Base-by-base conservation (phyloP, 2,888 invertebrate species). In the Drosophila meridionalis region DNA sequence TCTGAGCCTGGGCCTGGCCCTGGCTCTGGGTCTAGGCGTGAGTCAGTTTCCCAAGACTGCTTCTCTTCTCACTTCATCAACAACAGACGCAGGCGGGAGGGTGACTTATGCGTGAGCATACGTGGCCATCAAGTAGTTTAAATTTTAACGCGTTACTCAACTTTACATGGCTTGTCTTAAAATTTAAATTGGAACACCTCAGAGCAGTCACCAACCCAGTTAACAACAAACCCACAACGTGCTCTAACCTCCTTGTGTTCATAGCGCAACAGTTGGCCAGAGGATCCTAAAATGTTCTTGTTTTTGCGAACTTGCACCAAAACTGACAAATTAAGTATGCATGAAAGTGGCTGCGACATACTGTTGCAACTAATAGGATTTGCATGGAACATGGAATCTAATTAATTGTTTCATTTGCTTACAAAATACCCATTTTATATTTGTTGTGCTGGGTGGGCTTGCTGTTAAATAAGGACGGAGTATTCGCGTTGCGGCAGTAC, bases 351-450 rank as follows among this genome's bases (percentile, higher is more conserved):
- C 65, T 62, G 69, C 52, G 52, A 61, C 60, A 69, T 60, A 64
- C 50, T 65, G 70, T 67, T 84, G 75, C 73, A 81, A 81, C 79
- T 83, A 88, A 87, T 73, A 80, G 87, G 80, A 90, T 90, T 86
- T 76, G 69, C 67, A 77, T 79, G 72, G 47, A 78, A 73, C 76
- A 72, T 75, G 82, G 67, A 79, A 90, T 83, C 80, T 81, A 87
- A 86, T 87, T 87, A 87, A 88, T 90, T 90, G 88, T 88, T 83
- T 78, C 72, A 82, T 90, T 88, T 90, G 74, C 76, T 82, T 80
- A 82, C 79, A 79, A 73, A 83, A 81, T 71, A 67, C 73, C 64
- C 32, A 52, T 64, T 65, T 57, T 60, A 65, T 57, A 79, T 61
- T 67, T 69, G 68, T 63, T 88, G 63, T 71, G 59, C 12, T 42